phyloP scores from a whole-genome alignment of 2,797 vertebrate species.

The Scyliorhinus canicula region DNA sequence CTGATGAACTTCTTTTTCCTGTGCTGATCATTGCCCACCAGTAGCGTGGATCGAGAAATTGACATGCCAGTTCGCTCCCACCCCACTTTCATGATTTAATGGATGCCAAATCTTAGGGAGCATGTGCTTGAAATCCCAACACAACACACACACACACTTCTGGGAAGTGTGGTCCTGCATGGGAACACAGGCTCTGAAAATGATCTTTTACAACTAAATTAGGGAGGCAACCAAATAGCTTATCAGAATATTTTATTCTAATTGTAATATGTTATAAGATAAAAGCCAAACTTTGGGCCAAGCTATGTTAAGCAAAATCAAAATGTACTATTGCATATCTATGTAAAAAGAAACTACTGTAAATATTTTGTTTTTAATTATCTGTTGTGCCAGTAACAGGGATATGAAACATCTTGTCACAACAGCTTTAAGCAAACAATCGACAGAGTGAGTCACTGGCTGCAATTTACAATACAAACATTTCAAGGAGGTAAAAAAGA shows the following conservation, averaged over 20 bases:
- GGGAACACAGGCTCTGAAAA: not conserved
- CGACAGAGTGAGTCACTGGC: too few species aligned
- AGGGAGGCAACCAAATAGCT: not conserved
- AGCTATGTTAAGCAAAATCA: not conserved
- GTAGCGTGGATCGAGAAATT: not conserved
- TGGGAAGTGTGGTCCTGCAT: not conserved
- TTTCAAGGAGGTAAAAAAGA: constrained; percentile 56
- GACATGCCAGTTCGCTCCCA: not conserved
- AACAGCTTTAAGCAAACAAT: constrained; percentile 7
- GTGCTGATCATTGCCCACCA: not conserved
- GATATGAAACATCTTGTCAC: not conserved
- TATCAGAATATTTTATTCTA: not conserved
- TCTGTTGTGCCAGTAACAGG: not conserved
- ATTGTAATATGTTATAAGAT: not conserved
- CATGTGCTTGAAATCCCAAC: not conserved
- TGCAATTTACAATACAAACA: not conserved
- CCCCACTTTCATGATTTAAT: not conserved
- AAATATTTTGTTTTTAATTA: not conserved
- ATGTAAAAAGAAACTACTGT: not conserved
- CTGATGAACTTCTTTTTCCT: not conserved
- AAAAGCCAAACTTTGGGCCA: not conserved
- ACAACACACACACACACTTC: not conserved
- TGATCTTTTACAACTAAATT: not conserved
- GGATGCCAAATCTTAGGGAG: too few species aligned
- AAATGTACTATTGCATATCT: not conserved